Evolutionary conservation across 1,140 invertebrate species (phyloP).

Genomic region (Achatina immaculata): DNA sequence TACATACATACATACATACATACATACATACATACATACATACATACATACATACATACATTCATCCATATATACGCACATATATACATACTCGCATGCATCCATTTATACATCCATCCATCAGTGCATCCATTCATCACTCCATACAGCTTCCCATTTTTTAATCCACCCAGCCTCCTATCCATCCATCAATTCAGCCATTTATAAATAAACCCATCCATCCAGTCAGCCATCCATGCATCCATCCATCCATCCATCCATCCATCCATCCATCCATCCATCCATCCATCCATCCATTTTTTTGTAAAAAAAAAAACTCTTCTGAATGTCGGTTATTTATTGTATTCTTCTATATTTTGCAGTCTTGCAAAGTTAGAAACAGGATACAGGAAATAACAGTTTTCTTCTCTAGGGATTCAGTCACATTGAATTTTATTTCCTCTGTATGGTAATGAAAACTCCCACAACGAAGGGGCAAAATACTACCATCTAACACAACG

Average conservation of each 20-base stretch:
- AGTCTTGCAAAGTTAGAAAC: no score
- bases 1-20: slow-evolving; percentile 37
- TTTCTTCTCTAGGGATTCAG: no score
- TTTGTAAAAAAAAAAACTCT: no score
- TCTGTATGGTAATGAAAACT: no score
- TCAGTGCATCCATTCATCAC: not conserved
- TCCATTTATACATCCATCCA: not conserved
- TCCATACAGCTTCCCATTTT: not conserved
- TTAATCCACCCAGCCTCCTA: not conserved
- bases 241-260: not conserved
- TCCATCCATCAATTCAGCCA: not conserved
- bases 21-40: slow-evolving; percentile 27
- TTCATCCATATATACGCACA: not conserved
- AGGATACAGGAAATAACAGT: no score
- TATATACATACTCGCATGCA: not conserved
- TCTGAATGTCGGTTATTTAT: no score
- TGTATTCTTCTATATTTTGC: no score
- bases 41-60: slow-evolving; percentile 36
- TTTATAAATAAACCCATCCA: slow-evolving; percentile 1
- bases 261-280: no score
- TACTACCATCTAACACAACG: no score
- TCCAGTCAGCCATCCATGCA: not conserved
- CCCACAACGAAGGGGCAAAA: no score
- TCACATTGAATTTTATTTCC: no score
- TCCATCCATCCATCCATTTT: no score